Evolutionary conservation across 2,888 invertebrate species (phyloP), one percentile per base, ranked within the genome.

Genomic region (Drosophila paranaensis): DNA sequence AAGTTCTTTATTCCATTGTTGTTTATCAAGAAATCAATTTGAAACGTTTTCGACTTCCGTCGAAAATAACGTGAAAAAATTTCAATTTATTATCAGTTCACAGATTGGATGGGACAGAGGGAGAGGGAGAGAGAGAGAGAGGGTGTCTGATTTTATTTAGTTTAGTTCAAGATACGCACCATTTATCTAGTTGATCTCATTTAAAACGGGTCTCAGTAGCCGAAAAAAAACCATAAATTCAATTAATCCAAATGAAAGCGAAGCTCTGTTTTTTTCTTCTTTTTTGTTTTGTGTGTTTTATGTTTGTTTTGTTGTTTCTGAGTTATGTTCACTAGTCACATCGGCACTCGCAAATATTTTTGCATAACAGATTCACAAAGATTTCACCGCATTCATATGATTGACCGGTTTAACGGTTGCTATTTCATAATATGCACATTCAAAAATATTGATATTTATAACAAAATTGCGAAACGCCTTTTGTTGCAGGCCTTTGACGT

Each of bases 141-240:
- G 20, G n/a, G 46, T 30, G 51, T 48, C 27, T 25, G 11, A 30
- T 62, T 73, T 48, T 54, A 67, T 72, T 70, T 46, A 46, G 46
- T 64, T 74, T 50, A 62, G 64, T 57, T 67, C 58, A 70, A 83
- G 79, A 84, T 89, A 89, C 90, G 74, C 82, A 89, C 90, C 89
- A 89, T 90, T 89, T 89, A 90, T 89, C 89, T 88, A 88, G 82
- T 86, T 82, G 79, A 82, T 86, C 77, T 89, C 89, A 79, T 85
- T 89, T 61, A 89, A 75, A 82, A 66, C 73, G 67, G 65, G 74
- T 84, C 82, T 73, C 72, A 67, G 72, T 68, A 46, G 65, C 14
- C 64, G 27, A 57, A 64, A 64, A 70, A 63, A 71, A 54, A 5
- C 39, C n/a, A 9, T 50, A 64, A 65, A 71, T 69, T 64, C 67